Evolutionary conservation across 2,888 invertebrate genomes (phyloP).

Genomic region (Chironomus riparius): DNA sequence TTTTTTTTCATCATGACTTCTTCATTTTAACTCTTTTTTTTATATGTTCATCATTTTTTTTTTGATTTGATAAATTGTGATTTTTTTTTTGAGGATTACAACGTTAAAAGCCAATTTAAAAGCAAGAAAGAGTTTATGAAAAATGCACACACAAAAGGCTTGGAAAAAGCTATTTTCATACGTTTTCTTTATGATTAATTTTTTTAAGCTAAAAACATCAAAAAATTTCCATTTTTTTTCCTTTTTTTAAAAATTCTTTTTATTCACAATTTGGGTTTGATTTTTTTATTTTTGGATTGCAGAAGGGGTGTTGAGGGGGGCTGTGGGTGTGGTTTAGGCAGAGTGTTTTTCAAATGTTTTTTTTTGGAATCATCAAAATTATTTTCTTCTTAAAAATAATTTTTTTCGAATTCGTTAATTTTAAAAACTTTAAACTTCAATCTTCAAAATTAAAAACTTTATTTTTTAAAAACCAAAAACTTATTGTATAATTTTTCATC

Average conservation of each 20-base stretch:
- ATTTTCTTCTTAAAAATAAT: no score
- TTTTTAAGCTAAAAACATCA: constrained; percentile 26
- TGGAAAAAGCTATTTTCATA: constrained; percentile 25
- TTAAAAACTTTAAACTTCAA: no score
- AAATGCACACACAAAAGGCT: constrained; percentile 27
- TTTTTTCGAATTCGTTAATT: no score
- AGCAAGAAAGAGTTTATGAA: constrained; percentile 25
- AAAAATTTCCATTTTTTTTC: constrained; percentile 5
- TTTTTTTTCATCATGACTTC: background rate
- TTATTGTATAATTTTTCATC: no score
- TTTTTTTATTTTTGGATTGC: background rate
- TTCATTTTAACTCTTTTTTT: background rate
- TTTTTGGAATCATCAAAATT: no score
- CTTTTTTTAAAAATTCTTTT: background rate
- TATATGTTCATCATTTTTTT: background rate
- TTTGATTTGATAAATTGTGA: background rate
- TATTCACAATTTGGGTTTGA: no score
- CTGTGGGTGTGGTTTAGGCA: background rate
- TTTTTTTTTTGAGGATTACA: background rate
- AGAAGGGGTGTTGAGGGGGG: background rate
- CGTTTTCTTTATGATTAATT: background rate
- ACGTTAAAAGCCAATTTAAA: constrained; percentile 27
- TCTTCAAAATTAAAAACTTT: no score
- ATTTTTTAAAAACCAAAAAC: no score
- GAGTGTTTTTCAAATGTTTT: no score